These are phyloP conservation scores for Andricus grossulariae DNA, from an alignment of 1,140 invertebrate genomes.

Conservation along the genomic window DNA sequence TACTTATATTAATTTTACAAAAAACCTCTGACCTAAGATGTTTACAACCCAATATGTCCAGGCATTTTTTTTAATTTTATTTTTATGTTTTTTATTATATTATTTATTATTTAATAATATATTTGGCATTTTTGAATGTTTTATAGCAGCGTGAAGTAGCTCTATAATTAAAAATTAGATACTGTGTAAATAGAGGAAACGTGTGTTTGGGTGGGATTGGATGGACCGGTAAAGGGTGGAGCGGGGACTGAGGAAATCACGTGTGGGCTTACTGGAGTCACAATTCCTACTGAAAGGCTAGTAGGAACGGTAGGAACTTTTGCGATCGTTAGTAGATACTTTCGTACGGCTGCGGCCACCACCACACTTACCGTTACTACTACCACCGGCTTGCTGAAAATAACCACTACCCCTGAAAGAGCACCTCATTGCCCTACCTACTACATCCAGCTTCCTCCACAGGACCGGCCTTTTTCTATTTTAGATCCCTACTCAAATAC, in stretches of 20 bases:
- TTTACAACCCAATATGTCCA: too few species aligned
- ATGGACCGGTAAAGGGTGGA: not conserved
- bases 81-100: too few species aligned
- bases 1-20: too few species aligned
- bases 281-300: not conserved
- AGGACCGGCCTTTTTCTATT: not conserved
- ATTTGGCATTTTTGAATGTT: too few species aligned
- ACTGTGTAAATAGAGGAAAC: not conserved
- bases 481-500: not conserved
- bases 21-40: too few species aligned
- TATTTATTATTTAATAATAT: too few species aligned
- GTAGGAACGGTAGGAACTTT: not conserved
- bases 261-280: not conserved
- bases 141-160: too few species aligned
- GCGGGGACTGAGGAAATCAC: not conserved
- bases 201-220: not conserved
- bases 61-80: too few species aligned
- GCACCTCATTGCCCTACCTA: not conserved
- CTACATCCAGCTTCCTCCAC: not conserved
- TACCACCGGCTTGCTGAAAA: not conserved
- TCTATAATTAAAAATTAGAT: too few species aligned
- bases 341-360: slow-evolving; percentile 14
- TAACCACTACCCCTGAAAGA: not conserved
- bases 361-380: not conserved
- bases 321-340: slow-evolving; percentile 30